These are phyloP conservation scores for Panopea generosa DNA, from an alignment of 2,888 invertebrate genomes.

Conservation along the genomic window DNA sequence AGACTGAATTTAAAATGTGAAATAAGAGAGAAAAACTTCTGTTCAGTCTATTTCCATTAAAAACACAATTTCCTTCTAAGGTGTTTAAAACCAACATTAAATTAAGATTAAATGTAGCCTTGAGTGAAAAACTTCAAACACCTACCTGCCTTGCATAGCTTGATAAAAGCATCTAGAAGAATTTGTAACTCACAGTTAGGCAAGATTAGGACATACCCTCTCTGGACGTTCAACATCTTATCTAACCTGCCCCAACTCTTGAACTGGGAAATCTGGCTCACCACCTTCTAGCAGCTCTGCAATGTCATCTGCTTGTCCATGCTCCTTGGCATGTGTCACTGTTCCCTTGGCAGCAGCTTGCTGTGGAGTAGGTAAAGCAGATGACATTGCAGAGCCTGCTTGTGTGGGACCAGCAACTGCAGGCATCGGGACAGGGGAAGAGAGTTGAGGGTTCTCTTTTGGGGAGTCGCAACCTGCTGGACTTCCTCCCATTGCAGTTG, in stretches of 20 bases:
- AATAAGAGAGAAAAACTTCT: no score
- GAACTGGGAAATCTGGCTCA: slow-evolving; percentile 91
- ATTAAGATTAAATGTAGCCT: background rate
- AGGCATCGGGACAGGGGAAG: slow-evolving; percentile 42
- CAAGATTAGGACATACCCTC: slow-evolving; percentile 98
- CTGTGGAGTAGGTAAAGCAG: slow-evolving; percentile 15
- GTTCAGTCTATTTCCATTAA: no score
- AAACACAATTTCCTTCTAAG: no score
- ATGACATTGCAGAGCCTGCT: slow-evolving; percentile 17
- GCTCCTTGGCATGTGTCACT: slow-evolving; percentile 61
- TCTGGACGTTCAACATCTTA: slow-evolving; percentile 97
- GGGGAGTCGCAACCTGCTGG: slow-evolving; percentile 82
- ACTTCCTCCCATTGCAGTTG: slow-evolving; percentile 84
- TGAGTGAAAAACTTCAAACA: background rate
- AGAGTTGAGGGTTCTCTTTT: slow-evolving; percentile 72
- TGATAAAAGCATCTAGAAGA: slow-evolving; percentile 94
- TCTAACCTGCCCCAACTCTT: slow-evolving; percentile 95
- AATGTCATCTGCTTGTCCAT: slow-evolving; percentile 71
- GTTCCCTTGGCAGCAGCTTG: slow-evolving; percentile 11
- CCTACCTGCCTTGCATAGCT: slow-evolving; percentile 93
- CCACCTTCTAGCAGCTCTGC: slow-evolving; percentile 74
- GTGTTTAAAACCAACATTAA: no score
- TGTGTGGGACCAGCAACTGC: slow-evolving; percentile 28
- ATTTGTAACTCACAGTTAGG: slow-evolving; percentile 98
- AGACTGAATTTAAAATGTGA: no score